Base-by-base conservation (phyloP, 2,113 vertebrate genomes). In the Meleagris gallopavo region DNA sequence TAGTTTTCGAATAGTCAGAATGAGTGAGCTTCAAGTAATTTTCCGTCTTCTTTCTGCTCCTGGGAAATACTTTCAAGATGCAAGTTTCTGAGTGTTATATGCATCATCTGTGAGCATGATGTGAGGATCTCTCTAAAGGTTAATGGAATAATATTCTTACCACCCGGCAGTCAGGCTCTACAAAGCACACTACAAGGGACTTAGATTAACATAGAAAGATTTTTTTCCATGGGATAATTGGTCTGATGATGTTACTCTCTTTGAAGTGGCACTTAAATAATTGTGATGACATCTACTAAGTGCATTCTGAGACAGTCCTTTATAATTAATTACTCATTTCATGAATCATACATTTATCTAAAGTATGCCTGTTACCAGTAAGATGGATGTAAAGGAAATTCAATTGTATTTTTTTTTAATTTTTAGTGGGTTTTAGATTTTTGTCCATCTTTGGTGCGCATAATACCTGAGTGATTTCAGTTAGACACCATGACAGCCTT, bases 241-340 rank as follows among this genome's bases (percentile, higher is more conserved):
- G 41, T 32, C 64, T 93, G 67, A 45, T 95, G 36, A 85, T 86
- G 88, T 85, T 96, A 83, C 46, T 94, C 38, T 74, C 69, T 95
- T 94, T 3, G 0, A 94, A 96, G 76, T 55, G 45, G 88, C 76
- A 91, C 88, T 96, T 95, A 91, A 91, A 80, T 91, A 95, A 96
- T 86, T 90, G 95, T 86, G 85, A 86, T 96, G 95, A 95, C 92
- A 90, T 90, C 90, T 88, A 21, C 85, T 91, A 93, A 96, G 88
- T 95, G 86, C 94, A 91, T 94, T 93, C 91, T 90, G 83, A 95
- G 79, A 90, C 69, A 71, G 72, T 91, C 32, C 50, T 96, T 96
- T 90, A 96, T 96, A 96, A 96, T 94, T 91, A 93, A 96, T 90
- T 93, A 90, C 88, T 93, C 90, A 96, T 93, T 94, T 91, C 94